Evolutionary conservation across 1,140 invertebrate species (phyloP).

Genomic region (Drosophila biarmipes): DNA sequence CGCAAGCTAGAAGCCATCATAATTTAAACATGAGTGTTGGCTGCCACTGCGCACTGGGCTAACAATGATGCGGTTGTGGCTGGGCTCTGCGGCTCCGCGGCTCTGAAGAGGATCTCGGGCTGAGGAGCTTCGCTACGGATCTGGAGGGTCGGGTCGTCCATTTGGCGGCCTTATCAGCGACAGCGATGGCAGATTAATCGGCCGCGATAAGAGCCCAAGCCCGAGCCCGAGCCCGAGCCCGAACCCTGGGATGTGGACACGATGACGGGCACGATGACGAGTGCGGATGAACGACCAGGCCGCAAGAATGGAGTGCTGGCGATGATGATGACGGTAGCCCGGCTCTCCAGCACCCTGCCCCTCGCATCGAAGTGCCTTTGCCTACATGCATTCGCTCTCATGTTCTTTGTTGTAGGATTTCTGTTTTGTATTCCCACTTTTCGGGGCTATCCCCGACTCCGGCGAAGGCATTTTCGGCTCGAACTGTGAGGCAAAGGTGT

Average conservation of each 20-base stretch:
- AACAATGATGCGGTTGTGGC: slow-evolving; percentile 59
- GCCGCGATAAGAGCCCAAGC: slow-evolving; percentile 60
- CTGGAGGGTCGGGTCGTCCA: slow-evolving; percentile 61
- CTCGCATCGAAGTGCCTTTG: slow-evolving; percentile 15
- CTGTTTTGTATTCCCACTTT: slow-evolving; percentile 27
- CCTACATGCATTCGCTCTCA: slow-evolving; percentile 4
- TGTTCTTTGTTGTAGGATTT: slow-evolving; percentile 42
- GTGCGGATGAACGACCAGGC: slow-evolving; percentile 71
- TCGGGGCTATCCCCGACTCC: slow-evolving; percentile 54
- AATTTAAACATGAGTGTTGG: slow-evolving; percentile 83
- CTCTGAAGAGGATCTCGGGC: slow-evolving; percentile 32
- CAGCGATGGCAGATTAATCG: slow-evolving; percentile 78
- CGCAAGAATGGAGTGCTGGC: slow-evolving; percentile 47
- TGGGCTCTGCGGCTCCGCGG: slow-evolving; percentile 13
- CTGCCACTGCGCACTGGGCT: slow-evolving; percentile 69
- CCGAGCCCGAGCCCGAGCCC: slow-evolving; percentile 14
- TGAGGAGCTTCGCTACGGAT: slow-evolving; percentile 12
- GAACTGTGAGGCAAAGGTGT: slow-evolving; percentile 66
- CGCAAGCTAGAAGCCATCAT: slow-evolving; percentile 81
- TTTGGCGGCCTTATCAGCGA: slow-evolving; percentile 69
- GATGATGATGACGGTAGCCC: slow-evolving; percentile 74
- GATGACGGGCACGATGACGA: slow-evolving; percentile 51
- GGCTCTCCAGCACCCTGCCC: slow-evolving; percentile 22
- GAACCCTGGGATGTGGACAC: slow-evolving; percentile 43
- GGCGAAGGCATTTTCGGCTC: slow-evolving; percentile 16